These are phyloP conservation scores for Tympanoctomys barrerae DNA, from an alignment of 2,797 vertebrate genomes.

Conservation along the genomic window DNA sequence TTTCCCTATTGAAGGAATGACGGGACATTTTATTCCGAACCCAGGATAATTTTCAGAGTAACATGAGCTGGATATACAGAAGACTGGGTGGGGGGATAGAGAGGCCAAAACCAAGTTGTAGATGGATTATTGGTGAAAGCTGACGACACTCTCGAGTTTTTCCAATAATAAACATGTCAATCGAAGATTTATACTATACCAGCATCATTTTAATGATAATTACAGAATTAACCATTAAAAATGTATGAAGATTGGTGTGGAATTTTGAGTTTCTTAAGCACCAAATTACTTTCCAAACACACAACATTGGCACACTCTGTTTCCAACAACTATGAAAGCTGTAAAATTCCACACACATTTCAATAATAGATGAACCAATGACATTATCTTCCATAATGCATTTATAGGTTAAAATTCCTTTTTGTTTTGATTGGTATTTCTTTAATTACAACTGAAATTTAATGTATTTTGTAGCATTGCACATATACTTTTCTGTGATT, in stretches of 20 bases:
- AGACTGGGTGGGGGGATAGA: background rate
- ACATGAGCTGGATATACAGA: background rate
- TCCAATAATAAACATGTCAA: background rate
- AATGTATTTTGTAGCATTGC: background rate
- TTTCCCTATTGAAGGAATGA: background rate
- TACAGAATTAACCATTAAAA: slow-evolving; percentile 11
- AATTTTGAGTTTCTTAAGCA: slow-evolving; percentile 27
- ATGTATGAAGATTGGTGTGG: slow-evolving; percentile 31
- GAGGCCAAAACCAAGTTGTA: background rate
- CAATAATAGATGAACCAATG: slow-evolving; percentile 3
- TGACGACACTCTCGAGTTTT: background rate
- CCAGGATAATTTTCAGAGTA: background rate
- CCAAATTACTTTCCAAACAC: slow-evolving; percentile 22
- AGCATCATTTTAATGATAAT: background rate
- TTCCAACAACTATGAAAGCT: background rate
- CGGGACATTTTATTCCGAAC: background rate
- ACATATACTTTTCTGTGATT: background rate
- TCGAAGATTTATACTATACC: background rate
- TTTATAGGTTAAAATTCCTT: background rate
- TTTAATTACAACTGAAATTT: slow-evolving; percentile 13
- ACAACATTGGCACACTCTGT: background rate
- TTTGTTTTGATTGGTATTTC: slow-evolving; percentile 6
- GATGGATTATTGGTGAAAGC: background rate
- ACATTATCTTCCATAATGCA: background rate
- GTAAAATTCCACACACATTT: background rate